Percentiles rank a stretch among this genome's conserved stretches.
Conservation (phyloP, 2,113 vertebrate genomes). For the Gnathonemus longibarbis region DNA sequence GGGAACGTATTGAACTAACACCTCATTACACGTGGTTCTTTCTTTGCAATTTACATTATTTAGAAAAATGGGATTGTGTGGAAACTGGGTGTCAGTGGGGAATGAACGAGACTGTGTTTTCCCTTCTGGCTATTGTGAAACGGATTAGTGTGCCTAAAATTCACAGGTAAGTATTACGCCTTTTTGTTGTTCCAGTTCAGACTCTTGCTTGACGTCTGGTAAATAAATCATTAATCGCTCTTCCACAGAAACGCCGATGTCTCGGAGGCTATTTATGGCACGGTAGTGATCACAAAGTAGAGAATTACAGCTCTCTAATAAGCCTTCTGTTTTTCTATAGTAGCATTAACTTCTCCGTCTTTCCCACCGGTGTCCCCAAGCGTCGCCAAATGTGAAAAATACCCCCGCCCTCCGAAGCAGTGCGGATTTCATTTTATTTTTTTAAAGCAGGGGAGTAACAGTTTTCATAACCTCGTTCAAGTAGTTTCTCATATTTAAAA, state of each 20-base stretch:
- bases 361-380: not conserved
- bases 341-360: not conserved
- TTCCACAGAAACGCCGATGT: not conserved
- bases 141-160: not conserved
- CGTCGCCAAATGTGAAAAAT: not conserved
- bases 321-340: not conserved
- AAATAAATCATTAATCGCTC: slow-evolving; percentile 11
- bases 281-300: not conserved
- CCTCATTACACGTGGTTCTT: not conserved
- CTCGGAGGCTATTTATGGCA: slow-evolving; percentile 4
- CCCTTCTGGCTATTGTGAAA: not conserved
- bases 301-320: not conserved
- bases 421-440: not conserved
- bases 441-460: not conserved
- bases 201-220: not conserved
- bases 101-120: not conserved
- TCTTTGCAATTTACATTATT: not conserved
- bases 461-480: not conserved
- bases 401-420: not conserved
- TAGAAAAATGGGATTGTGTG: not conserved
- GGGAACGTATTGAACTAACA: not conserved
- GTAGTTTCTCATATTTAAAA: not conserved
- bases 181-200: not conserved
- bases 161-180: not conserved
- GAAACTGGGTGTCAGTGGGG: not conserved